These are phyloP conservation scores for Bos indicus DNA, from an alignment of 2,113 vertebrate genomes.

Conservation along the genomic window DNA sequence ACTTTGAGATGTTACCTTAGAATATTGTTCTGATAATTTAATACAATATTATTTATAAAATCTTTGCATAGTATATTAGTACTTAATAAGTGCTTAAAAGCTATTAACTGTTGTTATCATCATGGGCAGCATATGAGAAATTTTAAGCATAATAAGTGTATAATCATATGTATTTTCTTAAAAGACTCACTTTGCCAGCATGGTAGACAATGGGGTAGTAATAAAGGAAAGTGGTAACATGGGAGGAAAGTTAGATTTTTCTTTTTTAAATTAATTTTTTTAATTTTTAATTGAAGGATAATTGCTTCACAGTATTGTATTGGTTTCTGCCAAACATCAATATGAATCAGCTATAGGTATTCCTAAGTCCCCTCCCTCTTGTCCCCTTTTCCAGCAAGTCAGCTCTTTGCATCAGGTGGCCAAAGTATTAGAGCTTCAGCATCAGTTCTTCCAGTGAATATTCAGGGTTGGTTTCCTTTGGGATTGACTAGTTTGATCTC, in stretches of 20 bases:
- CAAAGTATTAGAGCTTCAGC: not conserved
- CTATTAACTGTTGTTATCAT: not conserved
- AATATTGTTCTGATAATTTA: not conserved
- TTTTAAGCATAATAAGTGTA: not conserved
- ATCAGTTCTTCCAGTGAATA: not conserved
- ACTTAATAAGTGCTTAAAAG: not conserved
- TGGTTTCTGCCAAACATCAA: not conserved
- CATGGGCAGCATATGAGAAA: not conserved
- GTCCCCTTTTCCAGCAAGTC: not conserved
- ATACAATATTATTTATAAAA: not conserved
- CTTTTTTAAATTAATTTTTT: not conserved
- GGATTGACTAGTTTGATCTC: not conserved
- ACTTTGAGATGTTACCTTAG: not conserved
- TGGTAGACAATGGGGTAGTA: not conserved
- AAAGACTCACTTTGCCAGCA: not conserved
- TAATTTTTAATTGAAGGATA: not conserved
- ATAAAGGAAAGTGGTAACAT: not conserved
- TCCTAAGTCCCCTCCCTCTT: not conserved
- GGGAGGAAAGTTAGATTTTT: not conserved
- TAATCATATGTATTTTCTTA: not conserved
- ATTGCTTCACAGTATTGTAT: not conserved
- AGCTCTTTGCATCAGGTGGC: not conserved
- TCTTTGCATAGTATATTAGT: not conserved
- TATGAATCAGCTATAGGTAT: not conserved
- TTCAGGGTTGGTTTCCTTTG: not conserved